Evolutionary conservation across 2,113 vertebrate species (phyloP).

Genomic region (Pygoscelis adeliae): DNA sequence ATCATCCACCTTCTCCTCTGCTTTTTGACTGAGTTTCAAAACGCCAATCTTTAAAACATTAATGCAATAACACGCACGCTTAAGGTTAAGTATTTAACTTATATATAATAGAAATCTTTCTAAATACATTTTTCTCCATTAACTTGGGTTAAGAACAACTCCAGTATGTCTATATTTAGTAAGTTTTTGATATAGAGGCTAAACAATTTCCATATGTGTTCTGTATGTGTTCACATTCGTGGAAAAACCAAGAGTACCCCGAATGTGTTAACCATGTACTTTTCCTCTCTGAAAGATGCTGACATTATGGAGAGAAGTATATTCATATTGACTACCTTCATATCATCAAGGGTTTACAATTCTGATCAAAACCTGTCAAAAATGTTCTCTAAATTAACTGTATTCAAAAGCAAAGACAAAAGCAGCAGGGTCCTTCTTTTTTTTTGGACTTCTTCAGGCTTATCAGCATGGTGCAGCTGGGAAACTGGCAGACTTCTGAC

Average conservation of each 20-base stretch:
- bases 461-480: background rate
- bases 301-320: background rate
- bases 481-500: background rate
- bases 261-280: background rate
- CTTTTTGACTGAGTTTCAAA: background rate
- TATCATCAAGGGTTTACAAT: background rate
- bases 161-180: background rate
- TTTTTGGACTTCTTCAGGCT: background rate
- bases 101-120: background rate
- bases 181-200: background rate
- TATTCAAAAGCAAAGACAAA: background rate
- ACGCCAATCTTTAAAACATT: background rate
- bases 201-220: background rate
- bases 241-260: background rate
- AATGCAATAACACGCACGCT: background rate
- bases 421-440: background rate
- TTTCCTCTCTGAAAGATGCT: background rate
- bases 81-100: background rate
- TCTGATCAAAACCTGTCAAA: background rate
- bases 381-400: background rate
- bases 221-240: background rate
- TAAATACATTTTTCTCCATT: background rate
- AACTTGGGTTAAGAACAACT: background rate
- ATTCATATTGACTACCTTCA: background rate
- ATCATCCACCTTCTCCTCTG: background rate